Percentiles rank a stretch among this genome's conserved stretches.
Evolutionary conservation across 30 jellyfish, hydroid and myxozoan species (phyloP).

Genomic region (Cassiopea andromeda): DNA sequence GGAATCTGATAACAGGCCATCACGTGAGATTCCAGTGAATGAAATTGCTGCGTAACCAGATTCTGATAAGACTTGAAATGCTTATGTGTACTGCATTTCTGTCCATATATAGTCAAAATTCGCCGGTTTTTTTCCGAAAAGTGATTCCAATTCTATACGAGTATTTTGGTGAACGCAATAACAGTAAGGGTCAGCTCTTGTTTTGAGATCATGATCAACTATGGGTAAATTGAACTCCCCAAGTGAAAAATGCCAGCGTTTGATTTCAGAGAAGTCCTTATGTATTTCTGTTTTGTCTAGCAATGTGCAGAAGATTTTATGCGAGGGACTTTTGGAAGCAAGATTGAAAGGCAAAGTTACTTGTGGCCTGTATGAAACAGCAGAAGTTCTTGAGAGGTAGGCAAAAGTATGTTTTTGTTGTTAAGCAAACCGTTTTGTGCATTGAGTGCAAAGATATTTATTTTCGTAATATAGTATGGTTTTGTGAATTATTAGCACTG

Average conservation of each 20-base stretch:
- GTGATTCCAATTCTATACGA: too few relatives aligned
- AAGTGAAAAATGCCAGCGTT: neutral
- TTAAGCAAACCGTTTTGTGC: too few relatives aligned
- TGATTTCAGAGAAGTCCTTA: neutral
- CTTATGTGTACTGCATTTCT: neutral
- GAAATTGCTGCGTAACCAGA: neutral
- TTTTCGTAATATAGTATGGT: too few relatives aligned
- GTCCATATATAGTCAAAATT: neutral
- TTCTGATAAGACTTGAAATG: neutral
- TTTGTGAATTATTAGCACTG: too few relatives aligned
- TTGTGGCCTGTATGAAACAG: slow-evolving; percentile 63
- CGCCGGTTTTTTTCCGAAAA: too few relatives aligned
- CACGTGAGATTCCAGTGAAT: neutral
- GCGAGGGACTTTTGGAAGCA: slow-evolving; percentile 36
- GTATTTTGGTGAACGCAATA: too few relatives aligned
- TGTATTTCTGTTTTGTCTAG: neutral
- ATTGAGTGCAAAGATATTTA: too few relatives aligned
- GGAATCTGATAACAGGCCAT: neutral
- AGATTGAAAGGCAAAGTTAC: slow-evolving; percentile 39
- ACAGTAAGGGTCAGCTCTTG: too few relatives aligned
- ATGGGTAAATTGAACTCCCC: neutral
- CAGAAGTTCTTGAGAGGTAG: slow-evolving; percentile 49
- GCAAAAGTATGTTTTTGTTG: neutral
- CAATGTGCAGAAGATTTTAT: slow-evolving; percentile 16
- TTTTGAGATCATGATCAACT: too few relatives aligned